These are phyloP conservation scores for Apogon talboti DNA, from an alignment of 2,797 vertebrate genomes.

Conservation along the genomic window DNA sequence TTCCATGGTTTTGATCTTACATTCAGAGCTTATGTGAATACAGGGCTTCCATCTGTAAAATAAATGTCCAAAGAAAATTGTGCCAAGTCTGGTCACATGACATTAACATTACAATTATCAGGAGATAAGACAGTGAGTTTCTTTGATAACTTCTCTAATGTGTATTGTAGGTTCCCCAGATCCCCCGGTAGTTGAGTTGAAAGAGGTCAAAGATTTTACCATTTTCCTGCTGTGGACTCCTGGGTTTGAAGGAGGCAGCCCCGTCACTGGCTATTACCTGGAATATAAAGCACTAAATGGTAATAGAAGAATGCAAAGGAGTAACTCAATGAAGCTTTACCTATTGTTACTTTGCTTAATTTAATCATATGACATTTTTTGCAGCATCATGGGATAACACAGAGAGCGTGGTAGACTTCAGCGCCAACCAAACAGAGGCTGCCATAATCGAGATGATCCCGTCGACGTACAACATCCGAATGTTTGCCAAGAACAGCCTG, in stretches of 20 bases:
- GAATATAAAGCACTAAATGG: slow-evolving; percentile 73
- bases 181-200: slow-evolving; percentile 66
- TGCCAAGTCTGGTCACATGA: not conserved
- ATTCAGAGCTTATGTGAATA: no score
- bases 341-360: not conserved
- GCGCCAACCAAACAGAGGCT: slow-evolving; percentile 59
- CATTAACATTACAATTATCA: not conserved
- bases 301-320: slow-evolving; percentile 18
- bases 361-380: not conserved
- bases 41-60: no score
- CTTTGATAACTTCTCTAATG: not conserved
- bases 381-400: slow-evolving; percentile 73
- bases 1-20: no score
- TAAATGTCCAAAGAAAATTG: no score
- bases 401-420: slow-evolving; percentile 58
- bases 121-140: not conserved
- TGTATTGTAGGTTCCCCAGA: slow-evolving; percentile 56
- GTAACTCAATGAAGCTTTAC: not conserved
- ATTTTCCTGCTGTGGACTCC: slow-evolving; percentile 71
- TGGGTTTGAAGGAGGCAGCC: slow-evolving; percentile 62
- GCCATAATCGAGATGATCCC: slow-evolving; percentile 73
- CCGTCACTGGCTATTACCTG: slow-evolving; percentile 65
- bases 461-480: slow-evolving; percentile 75
- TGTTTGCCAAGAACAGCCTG: slow-evolving; percentile 70
- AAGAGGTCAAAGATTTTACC: slow-evolving; percentile 47